These are phyloP conservation scores for Anguilla pacifica DNA, from an alignment of 2,797 vertebrate species.

Conservation along the genomic window DNA sequence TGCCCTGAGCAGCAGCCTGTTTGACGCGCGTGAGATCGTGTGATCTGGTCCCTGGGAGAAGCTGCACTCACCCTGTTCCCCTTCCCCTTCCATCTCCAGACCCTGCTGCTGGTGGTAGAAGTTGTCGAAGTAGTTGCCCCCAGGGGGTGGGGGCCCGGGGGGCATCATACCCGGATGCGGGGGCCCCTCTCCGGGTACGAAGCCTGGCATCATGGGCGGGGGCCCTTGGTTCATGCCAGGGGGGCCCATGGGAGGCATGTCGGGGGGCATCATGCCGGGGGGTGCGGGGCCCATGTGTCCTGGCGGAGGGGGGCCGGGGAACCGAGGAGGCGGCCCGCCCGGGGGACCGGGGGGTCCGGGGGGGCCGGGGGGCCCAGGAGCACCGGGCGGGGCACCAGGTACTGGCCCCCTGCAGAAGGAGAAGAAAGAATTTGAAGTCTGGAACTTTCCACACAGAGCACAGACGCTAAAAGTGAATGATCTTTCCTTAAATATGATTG, in stretches of 20 bases:
- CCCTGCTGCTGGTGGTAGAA: constrained; percentile 86
- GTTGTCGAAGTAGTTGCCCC: constrained; percentile 82
- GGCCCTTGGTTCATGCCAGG: constrained; percentile 80
- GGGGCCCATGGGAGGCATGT: constrained; percentile 78
- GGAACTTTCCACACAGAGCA: background rate
- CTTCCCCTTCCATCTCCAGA: constrained; percentile 77
- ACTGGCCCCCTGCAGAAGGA: constrained; percentile 65
- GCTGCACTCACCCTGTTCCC: constrained; percentile 73
- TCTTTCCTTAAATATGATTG: background rate
- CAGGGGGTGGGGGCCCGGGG: constrained; percentile 73
- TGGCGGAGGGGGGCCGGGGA: constrained; percentile 75
- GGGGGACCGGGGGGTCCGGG: constrained; percentile 56
- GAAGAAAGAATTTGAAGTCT: background rate
- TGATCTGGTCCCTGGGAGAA: background rate
- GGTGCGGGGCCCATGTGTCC: constrained; percentile 71
- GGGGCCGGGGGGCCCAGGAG: constrained; percentile 43
- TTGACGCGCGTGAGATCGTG: background rate
- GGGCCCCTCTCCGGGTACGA: constrained; percentile 74
- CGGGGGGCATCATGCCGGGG: constrained; percentile 74
- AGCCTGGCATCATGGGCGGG: constrained; percentile 81
- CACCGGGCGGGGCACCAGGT: constrained; percentile 59
- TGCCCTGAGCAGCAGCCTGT: background rate
- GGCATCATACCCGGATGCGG: constrained; percentile 76
- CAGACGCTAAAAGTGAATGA: background rate
- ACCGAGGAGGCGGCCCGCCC: constrained; percentile 63